These are phyloP conservation scores for Drosophila bocqueti DNA, from an alignment of 1,140 invertebrate genomes.

Conservation along the genomic window DNA sequence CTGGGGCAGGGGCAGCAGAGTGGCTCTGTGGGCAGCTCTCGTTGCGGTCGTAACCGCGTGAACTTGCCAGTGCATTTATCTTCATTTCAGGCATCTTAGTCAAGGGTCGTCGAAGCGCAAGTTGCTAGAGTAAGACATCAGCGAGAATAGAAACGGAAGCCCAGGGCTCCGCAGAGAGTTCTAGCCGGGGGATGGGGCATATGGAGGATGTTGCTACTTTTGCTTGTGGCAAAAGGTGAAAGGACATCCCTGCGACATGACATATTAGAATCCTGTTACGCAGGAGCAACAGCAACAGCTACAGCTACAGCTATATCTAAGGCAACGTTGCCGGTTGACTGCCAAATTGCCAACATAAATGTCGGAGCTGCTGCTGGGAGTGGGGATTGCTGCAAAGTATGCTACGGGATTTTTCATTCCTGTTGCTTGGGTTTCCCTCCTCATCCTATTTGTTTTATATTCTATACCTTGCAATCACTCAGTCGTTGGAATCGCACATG, in stretches of 20 bases:
- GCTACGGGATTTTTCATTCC: slow-evolving; percentile 75
- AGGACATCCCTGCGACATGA: slow-evolving; percentile 79
- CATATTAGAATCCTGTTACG: slow-evolving; percentile 83
- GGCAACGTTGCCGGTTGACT: slow-evolving; percentile 67
- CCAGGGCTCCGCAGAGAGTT: slow-evolving; percentile 31
- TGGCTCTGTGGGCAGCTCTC: slow-evolving; percentile 64
- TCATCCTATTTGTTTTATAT: slow-evolving; percentile 51
- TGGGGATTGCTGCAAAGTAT: slow-evolving; percentile 54
- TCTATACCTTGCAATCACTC: slow-evolving; percentile 80
- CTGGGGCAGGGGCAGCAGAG: slow-evolving; percentile 38
- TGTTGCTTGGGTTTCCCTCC: slow-evolving; percentile 57
- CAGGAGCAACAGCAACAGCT: slow-evolving; percentile 42
- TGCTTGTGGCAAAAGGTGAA: slow-evolving; percentile 60
- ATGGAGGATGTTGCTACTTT: slow-evolving; percentile 17
- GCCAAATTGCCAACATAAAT: slow-evolving; percentile 83
- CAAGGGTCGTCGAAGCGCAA: slow-evolving; percentile 56
- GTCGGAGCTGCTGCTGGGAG: slow-evolving; percentile 43
- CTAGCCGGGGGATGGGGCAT: neutral
- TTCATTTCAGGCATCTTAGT: slow-evolving; percentile 72
- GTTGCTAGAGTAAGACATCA: slow-evolving; percentile 70
- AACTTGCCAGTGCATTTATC: slow-evolving; percentile 81
- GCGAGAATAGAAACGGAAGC: slow-evolving; percentile 68
- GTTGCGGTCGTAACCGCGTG: slow-evolving; percentile 74
- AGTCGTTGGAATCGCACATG: slow-evolving; percentile 76
- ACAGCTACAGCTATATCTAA: slow-evolving; percentile 20